These are phyloP conservation scores for Cyanoderma ruficeps DNA, from an alignment of 2,113 vertebrate genomes.

Conservation along the genomic window DNA sequence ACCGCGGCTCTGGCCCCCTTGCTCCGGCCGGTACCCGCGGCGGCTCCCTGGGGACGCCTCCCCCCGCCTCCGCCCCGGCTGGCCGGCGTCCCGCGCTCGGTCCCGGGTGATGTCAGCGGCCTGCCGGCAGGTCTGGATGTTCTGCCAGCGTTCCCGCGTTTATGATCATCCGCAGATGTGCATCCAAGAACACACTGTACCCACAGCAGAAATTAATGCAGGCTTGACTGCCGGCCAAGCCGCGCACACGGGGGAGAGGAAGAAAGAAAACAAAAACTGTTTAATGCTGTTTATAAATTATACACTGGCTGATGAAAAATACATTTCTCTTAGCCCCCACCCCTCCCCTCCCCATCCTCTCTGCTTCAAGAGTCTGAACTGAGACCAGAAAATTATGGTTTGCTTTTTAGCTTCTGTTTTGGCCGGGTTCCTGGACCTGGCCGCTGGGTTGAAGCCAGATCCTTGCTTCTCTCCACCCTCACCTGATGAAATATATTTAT, in stretches of 20 bases:
- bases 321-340: conserved; percentile 1
- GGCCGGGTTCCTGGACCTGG: conserved; percentile 62
- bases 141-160: conserved; percentile 99
- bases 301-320: conserved; percentile 85
- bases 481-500: conserved; percentile 42
- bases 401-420: conserved; percentile 73
- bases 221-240: conserved; percentile 95
- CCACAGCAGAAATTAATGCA: conserved; percentile 99
- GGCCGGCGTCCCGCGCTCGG: conserved; percentile 85
- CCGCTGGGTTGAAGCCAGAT: conserved; percentile 37
- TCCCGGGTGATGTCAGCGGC: conserved; percentile 95
- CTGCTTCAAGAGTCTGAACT: conserved; percentile 67
- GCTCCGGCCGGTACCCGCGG: neutral
- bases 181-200: conserved; percentile 99
- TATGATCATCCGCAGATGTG: conserved; percentile 99
- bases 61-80: conserved; percentile 24
- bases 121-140: conserved; percentile 99
- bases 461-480: conserved; percentile 52
- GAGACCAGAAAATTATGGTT: conserved; percentile 71
- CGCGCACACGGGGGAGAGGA: conserved; percentile 84
- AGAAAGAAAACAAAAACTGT: conserved; percentile 82
- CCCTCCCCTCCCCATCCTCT: neutral
- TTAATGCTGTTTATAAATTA: conserved; percentile 90
- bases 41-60: neutral
- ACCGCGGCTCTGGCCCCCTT: neutral